Evolutionary conservation across 2,797 vertebrate species (phyloP).

Genomic region (Sciurus vulgaris): DNA sequence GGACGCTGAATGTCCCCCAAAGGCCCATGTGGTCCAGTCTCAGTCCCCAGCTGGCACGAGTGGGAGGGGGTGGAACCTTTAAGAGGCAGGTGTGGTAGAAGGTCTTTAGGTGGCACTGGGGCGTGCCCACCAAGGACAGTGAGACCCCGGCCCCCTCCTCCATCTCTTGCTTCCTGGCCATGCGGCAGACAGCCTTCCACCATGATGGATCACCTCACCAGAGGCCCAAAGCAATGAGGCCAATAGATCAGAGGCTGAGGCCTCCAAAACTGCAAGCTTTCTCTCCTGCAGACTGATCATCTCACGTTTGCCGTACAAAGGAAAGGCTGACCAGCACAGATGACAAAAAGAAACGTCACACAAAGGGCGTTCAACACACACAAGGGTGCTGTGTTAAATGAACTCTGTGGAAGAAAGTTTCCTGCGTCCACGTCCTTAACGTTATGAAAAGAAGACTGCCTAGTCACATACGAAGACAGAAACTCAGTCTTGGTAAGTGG

Average conservation of each 20-base stretch:
- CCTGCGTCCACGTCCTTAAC: background rate
- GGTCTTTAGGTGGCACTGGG: background rate
- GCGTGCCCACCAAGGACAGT: accelerated
- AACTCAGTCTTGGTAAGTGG: background rate
- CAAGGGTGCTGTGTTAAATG: accelerated
- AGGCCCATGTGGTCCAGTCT: background rate
- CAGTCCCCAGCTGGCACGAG: background rate
- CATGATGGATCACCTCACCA: background rate
- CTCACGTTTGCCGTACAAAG: background rate
- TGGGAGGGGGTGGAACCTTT: background rate
- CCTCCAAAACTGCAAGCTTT: background rate
- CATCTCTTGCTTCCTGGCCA: background rate
- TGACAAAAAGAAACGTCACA: accelerated
- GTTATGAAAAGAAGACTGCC: background rate
- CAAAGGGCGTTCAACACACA: background rate
- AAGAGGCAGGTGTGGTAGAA: accelerated
- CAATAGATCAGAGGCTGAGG: background rate
- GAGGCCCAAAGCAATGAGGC: background rate
- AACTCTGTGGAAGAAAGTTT: accelerated
- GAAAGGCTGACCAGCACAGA: background rate
- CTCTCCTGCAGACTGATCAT: background rate
- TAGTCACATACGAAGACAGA: background rate
- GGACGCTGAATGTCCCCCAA: background rate
- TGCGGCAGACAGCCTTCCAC: background rate
- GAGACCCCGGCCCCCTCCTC: background rate